Conservation (phyloP, 2,888 invertebrate species). For the Strigamia crassipes region DNA sequence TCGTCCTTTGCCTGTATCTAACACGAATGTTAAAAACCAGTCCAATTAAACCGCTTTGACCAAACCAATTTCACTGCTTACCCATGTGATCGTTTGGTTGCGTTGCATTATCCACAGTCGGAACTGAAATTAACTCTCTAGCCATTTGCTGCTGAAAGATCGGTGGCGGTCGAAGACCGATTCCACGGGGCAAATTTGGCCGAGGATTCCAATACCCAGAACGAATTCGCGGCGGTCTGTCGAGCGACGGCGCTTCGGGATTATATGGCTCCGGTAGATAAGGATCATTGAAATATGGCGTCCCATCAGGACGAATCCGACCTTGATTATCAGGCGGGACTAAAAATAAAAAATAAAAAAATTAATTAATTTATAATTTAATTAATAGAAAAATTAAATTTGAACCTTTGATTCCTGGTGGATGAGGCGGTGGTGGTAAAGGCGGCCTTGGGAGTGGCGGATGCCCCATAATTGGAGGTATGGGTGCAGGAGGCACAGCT, state of each 20-base stretch:
- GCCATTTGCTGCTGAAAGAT: conserved; percentile 58
- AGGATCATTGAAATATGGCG: conserved; percentile 60
- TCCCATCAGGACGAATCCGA: conserved; percentile 2
- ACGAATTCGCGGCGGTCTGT: conserved; percentile 55
- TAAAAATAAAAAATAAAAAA: not conserved
- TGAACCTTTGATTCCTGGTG: conserved; percentile 39
- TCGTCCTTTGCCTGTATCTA: conserved; percentile 44
- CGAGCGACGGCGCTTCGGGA: conserved; percentile 79
- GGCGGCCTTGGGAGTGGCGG: conserved; percentile 48
- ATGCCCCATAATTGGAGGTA: conserved; percentile 49
- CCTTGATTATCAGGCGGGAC: not conserved
- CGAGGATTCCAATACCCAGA: conserved; percentile 54
- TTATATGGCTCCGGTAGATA: conserved; percentile 66
- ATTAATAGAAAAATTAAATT: not conserved
- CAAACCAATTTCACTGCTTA: not conserved
- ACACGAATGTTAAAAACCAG: not conserved
- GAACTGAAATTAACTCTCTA: conserved; percentile 77
- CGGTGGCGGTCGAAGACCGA: conserved; percentile 52
- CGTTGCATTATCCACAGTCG: conserved; percentile 56
- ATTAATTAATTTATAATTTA: not conserved
- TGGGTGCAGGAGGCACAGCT: conserved; percentile 45
- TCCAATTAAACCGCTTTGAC: not conserved
- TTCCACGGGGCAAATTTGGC: conserved; percentile 54
- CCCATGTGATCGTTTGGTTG: conserved; percentile 1
- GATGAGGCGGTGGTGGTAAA: conserved; percentile 45